Evolutionary conservation across 2,113 vertebrate species (phyloP), one percentile per base, ranked within the genome.

Genomic region (Actenoides lindsayi): DNA sequence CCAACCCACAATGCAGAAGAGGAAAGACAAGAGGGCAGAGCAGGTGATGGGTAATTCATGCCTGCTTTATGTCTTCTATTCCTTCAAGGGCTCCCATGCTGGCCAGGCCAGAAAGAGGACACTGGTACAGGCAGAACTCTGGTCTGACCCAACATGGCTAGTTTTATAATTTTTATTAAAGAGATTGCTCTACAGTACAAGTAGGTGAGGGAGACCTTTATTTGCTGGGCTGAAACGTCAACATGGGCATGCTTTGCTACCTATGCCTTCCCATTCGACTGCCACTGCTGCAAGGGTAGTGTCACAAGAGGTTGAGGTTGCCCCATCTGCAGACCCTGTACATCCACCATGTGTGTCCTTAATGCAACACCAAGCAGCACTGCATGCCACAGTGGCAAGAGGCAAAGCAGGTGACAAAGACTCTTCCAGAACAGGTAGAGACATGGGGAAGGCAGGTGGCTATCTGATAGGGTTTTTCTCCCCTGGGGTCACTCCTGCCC

Each of bases 291-390:
- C 0, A 0, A 76, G 13, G 46, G 57, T 33, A 68, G n/a, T 7
- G 0, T 31, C 71, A 42, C 0, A 0, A 60, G 1, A 6, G 16
- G 39, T 4, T 5, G 2, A 50, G 31, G n/a, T 4, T 63, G 35
- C 44, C 70, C 79, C 42, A 64, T 33, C 62, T 73, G 48, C 53
- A 79, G 78, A 35, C 53, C 23, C 46, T 0, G 0, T 5, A 30
- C 0, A 2, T 33, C 54, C 53, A 50, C 54, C 53, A 50, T 25
- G 23, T 24, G 50, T 50, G 50, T 50, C 23, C 21, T 50, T 50
- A 50, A 50, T 50, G 50, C 23, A 50, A 13, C 50, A 50, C 50
- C 50, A 50, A 50, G 50, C 50, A 50, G 50, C 46, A 46, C 46
- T 48, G 44, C 35, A 16, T 3, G 9, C 10, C 42, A 6, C 24